Base-by-base conservation (phyloP, 37 sponge, comb jelly and placozoan genomes). In the Eunapius fragilis region DNA sequence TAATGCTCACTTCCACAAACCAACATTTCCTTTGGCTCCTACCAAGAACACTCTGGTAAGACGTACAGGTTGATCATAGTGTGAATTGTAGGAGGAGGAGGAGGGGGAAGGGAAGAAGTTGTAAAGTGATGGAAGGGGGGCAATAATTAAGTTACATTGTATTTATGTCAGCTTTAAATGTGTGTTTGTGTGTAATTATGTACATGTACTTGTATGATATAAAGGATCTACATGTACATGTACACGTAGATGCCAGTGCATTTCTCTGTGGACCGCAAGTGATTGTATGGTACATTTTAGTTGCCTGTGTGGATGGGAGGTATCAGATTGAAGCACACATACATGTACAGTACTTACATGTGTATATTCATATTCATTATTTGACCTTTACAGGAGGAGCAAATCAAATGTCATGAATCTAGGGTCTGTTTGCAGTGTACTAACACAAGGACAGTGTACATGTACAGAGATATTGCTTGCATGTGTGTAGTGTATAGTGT, bases 11-110 rank as follows among this genome's bases (percentile, higher is more conserved):
- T 92, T 92, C 70, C 89, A 88, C 41, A 67, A 82, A 71, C 92
- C 92, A 38, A 92, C 88, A 22, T 92, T 92, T 47, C 92, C 92
- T 22, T 71, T 92, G 34, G 89, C 89, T 2, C 92, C 92, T 19
- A 88, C 92, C 22, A 87, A 72, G 74, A 91, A 91, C 71, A 77
- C 67, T 24, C 25, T 45, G 69, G 86, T 85, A 78, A 76, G 75
- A 7, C 37, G 38, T 9, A n/a, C n/a, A 3, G 27, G 22, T 25
- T 33, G n/a, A 45, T n/a, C n/a, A n/a, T n/a, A n/a, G n/a, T n/a
- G n/a, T n/a, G n/a, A n/a, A n/a, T n/a, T n/a, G 32, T 27, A 1
- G 36, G 31, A 14, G 80, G 38, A 67, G 25, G 80, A 35, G n/a
- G 0, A 31, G 74, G 9, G 30, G 74, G 30, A 72, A 17, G 22